Evolutionary conservation across 2,113 vertebrate species (phyloP).

Genomic region (Crotalus viridis): DNA sequence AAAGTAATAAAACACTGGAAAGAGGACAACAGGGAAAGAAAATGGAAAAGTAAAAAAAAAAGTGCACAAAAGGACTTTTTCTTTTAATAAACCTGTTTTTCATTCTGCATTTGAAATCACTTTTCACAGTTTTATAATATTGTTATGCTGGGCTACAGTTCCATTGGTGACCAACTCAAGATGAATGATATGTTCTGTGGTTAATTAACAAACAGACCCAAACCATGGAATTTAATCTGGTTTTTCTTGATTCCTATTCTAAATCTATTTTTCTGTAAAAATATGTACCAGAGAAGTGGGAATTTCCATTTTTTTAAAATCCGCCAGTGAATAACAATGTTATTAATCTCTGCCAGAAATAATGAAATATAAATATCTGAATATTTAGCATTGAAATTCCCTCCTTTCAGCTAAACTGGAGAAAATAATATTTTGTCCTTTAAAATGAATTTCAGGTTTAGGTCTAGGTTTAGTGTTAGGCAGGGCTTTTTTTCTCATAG

Average conservation of each 20-base stretch:
- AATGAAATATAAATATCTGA: neutral
- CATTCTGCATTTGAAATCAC: conserved; percentile 40
- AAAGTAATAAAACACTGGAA: conserved; percentile 41
- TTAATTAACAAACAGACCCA: neutral
- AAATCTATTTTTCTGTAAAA: neutral
- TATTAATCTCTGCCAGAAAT: neutral
- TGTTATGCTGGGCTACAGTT: conserved; percentile 30
- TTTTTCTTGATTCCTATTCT: neutral
- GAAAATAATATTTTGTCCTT: neutral
- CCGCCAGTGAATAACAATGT: neutral
- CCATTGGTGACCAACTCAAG: neutral
- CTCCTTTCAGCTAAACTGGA: neutral
- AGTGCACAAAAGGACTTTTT: conserved; percentile 24
- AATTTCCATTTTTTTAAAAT: neutral
- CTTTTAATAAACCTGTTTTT: conserved; percentile 38
- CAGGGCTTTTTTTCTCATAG: no score
- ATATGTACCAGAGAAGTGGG: neutral
- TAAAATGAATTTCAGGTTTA: neutral
- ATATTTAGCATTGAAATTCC: neutral
- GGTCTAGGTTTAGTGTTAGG: neutral
- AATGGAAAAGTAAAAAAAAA: conserved; percentile 46
- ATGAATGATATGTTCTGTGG: accelerated
- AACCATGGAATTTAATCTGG: neutral
- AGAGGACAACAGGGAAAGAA: conserved; percentile 39
- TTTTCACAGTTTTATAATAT: conserved; percentile 11